Conservation (phyloP, 2,888 invertebrate genomes). For the Sminthurinus aureus region DNA sequence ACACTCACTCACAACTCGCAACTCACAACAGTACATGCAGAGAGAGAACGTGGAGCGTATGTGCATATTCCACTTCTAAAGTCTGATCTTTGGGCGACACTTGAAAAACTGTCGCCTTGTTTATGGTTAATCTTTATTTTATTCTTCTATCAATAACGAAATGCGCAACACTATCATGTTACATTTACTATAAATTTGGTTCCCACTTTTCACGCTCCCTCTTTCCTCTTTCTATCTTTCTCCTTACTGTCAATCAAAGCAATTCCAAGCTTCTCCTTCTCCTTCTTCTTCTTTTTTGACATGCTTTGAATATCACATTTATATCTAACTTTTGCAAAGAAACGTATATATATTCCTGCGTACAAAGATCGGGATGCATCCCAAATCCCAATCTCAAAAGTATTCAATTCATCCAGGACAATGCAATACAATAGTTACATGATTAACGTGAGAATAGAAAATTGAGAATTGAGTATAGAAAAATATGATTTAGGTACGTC, state of each 20-base stretch:
- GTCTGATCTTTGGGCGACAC: not conserved
- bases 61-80: no score
- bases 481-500: no score
- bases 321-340: not conserved
- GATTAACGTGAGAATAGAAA: conserved; percentile 29
- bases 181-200: not conserved
- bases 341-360: no score
- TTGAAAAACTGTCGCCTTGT: conserved; percentile 6
- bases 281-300: not conserved
- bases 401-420: no score
- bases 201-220: not conserved
- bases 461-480: no score
- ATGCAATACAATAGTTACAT: conserved; percentile 9
- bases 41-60: no score
- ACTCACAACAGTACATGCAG: no score
- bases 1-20: no score
- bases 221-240: not conserved
- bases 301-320: not conserved
- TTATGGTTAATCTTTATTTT: conserved; percentile 13
- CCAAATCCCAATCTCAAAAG: no score
- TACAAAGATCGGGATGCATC: no score
- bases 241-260: conserved; percentile 14
- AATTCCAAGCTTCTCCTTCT: not conserved
- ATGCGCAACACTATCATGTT: conserved; percentile 17
- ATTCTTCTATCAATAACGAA: conserved; percentile 2